Base-by-base conservation (phyloP, 2,113 vertebrate genomes). In the Melanostigma gelatinosum region DNA sequence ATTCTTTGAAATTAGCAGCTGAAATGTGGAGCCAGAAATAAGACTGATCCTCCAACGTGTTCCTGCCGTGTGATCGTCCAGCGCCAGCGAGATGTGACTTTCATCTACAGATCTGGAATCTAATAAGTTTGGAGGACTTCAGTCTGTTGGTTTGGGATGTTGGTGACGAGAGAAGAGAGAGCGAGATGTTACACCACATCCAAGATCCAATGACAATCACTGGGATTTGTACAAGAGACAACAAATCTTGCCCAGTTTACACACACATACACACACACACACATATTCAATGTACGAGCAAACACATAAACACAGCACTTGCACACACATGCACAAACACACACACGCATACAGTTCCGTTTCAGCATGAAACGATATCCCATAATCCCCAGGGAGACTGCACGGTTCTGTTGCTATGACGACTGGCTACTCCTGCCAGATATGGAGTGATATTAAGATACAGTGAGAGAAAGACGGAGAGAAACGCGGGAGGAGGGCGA, bases 381-480 rank as follows among this genome's bases (percentile, higher is more conserved):
- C 94, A 95, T 90, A 94, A 93, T 94, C 95, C 94, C 92, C 48
- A 58, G 93, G 94, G 95, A 95, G 78, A 92, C 86, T 91, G 91
- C 92, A 86, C 92, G 89, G 94, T 93, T 89, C 93, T 90, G 95
- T 96, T 95, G 92, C 95, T 92, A 96, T 96, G 95, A 94, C 94
- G 85, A 95, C 95, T 85, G 89, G 93, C 91, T 95, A 94, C 92
- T 94, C 93, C 93, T 94, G 94, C 93, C 93, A 94, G 94, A 94
- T 94, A 91, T 79, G 85, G 84, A 91, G 88, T 90, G 93, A 94
- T 92, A 90, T 86, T 87, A 88, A 91, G 90, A 93, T 92, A 94
- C 88, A 88, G 90, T 86, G 88, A 89, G 90, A 91, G 91, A 91
- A 83, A 68, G 84, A 80, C 83, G 80, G 68, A 87, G 83, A 84